Evolutionary conservation across 2,888 invertebrate genomes (phyloP), one percentile per base, ranked within the genome.

Genomic region (Diarsia dahlii): DNA sequence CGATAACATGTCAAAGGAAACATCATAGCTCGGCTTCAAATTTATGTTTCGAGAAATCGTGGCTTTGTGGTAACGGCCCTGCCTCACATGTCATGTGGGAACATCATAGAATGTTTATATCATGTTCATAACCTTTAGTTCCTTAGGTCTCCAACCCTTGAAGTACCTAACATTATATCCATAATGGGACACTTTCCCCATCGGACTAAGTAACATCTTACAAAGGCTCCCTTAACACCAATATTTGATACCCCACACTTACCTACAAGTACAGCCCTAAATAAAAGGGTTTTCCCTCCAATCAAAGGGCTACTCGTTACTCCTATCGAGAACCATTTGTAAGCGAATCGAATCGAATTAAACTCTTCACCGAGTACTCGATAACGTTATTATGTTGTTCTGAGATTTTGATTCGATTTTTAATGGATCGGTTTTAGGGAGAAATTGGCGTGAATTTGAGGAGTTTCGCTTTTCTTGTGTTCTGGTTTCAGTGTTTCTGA

Each of bases 381-480:
- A 91, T 92, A 90, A 89, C 85, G 86, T 87, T 81, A 88, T 92
- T 92, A 91, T 78, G 78, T 78, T 77, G 91, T 91, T 89, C 87
- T 81, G 80, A 81, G 84, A 76, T 89, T 89, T 86, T 85, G 71
- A 81, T 83, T 50, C 45, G 58, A 63, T 45, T 70, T 45, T 71
- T 69, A 80, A 78, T 80, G 48, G 74, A 63, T 18, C 52, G 39
- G 8, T 39, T 39, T 70, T 60, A 48, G 12, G 48, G 48, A 20
- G 39, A 39, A 39, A 39, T 39, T 39, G 39, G 1, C 6, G 39
- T 39, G 39, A 6, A 39, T 3, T 39, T 39, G 39, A 28, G 39
- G 39, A 39, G 39, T 39, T 39, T 2, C 39, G 39, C 39, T 39
- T 39, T 39, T 39, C 39, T 39, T 8, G 39, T 39, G 8, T 39